Base-by-base conservation (phyloP, 2,888 invertebrate genomes). In the Caenorhabditis sp. region DNA sequence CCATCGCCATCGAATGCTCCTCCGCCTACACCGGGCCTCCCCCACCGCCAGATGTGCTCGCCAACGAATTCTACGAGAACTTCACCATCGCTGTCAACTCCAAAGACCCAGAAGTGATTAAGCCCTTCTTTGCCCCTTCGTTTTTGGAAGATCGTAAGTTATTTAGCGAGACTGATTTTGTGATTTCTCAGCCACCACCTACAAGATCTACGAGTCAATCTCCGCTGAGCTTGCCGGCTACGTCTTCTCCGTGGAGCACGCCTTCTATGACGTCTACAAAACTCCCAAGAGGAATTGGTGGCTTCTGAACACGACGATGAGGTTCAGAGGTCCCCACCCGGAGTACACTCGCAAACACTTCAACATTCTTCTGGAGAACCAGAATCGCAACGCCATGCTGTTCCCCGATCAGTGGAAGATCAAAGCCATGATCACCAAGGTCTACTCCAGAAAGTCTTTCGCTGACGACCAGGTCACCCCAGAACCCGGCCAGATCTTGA, bases 241-340 rank as follows among this genome's bases (percentile, higher is more conserved):
- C 49, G 8, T 31, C 1, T 35, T 10, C 4, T 14, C 66, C 14
- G 10, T 66, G 6, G 49, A 66, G 2, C 24, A 66, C 14, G 31
- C 66, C 16, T 14, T 35, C 49, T 28, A 19, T 12, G 31, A 28
- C 4, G 3, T 66, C 14, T 19, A 35, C 19, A 12, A 31, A 22
- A 10, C 31, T 12, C 66, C 66, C 10, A 22, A 35, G 16, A 51
- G 22, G 7, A 31, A 66, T 7, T 28, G 12, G 0, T 28, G n/a
- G 14, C 10, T 19, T 6, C 31, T 66, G 3, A 66, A 66, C 8
- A 12, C 22, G 3, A 66, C 66, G 0, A 6, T 66, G 0, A 5
- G 12, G 0, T 66, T 49, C 35, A 10, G 66, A 7, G 66, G 66
- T n/a, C 66, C 66, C 16, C 49, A 49, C 22, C 66, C 66, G 2